Base-by-base conservation (phyloP, 1,140 invertebrate genomes). In the Choristoneura fumiferana region DNA sequence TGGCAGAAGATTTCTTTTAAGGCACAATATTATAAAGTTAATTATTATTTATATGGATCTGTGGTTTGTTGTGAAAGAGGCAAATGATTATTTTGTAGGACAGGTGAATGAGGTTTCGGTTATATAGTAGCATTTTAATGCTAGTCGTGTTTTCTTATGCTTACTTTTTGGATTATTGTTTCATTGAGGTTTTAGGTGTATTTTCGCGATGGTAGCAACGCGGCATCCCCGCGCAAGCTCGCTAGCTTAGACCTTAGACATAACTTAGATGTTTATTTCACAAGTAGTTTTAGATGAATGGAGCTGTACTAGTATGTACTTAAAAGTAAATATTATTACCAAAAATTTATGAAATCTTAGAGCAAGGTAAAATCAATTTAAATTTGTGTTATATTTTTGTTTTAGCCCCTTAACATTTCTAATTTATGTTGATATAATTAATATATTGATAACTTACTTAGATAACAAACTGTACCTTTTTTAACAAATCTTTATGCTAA, bases 231-330 rank as follows among this genome's bases (percentile, higher is more conserved):
- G 17, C 40, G 18, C 38, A n/a, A 4, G 43, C 43, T 49, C 43
- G 43, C 43, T 33, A 49, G 43, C 43, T 49, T 49, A 49, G 22
- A 10, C 18, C 38, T 10, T 57, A 8, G 18, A 37, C 34, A 35
- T 60, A 60, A 12, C 43, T 54, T 71, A 74, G 56, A 55, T 61
- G 29, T 71, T 76, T 67, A 68, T 76, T 83, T 83, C 72, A 79
- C 73, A 78, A 78, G 73, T 82, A 86, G 78, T 69, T 67, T 69
- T 73, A 69, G 67, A 70, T 66, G 59, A 45, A 68, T 71, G 63
- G 60, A 67, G 67, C 70, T 78, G 77, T 70, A 76, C 79, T 87
- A 85, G 81, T 86, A 49, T 40, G 56, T 57, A 87, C 84, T 87
- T 87, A 86, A 83, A 67, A 67, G 73, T 69, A 58, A 80, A 73